These are phyloP conservation scores for Nothoprocta pentlandii DNA, from an alignment of 2,113 vertebrate genomes.

Conservation along the genomic window DNA sequence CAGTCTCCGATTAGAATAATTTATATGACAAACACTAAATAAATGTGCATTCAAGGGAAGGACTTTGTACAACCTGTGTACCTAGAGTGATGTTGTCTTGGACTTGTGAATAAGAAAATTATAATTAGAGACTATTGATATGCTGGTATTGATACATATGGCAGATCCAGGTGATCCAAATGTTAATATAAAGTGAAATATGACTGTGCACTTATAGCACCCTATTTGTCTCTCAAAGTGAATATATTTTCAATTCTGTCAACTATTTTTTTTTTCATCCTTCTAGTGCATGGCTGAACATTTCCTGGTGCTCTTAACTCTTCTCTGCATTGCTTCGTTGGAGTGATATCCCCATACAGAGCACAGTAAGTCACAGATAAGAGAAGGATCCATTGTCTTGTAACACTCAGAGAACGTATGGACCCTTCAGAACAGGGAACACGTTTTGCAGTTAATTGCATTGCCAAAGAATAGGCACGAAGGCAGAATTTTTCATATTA, in stretches of 20 bases:
- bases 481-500: not conserved
- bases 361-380: not conserved
- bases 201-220: not conserved
- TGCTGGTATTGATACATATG: not conserved
- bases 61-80: not conserved
- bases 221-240: not conserved
- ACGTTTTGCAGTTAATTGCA: not conserved
- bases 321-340: not conserved
- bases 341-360: not conserved
- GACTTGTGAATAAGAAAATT: not conserved
- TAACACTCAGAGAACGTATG: not conserved
- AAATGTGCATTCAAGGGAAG: not conserved
- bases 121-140: not conserved
- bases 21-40: not conserved
- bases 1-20: conserved; percentile 48
- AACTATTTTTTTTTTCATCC: not conserved
- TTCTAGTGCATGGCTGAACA: not conserved
- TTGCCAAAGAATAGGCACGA: not conserved
- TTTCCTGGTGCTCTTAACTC: not conserved
- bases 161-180: not conserved
- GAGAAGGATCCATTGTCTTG: not conserved
- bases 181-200: not conserved
- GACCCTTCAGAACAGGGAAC: not conserved
- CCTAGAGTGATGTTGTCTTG: not conserved
- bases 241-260: not conserved